phyloP scores from a whole-genome alignment of 1,140 invertebrate genomes.

The Drosophila repletoides region DNA sequence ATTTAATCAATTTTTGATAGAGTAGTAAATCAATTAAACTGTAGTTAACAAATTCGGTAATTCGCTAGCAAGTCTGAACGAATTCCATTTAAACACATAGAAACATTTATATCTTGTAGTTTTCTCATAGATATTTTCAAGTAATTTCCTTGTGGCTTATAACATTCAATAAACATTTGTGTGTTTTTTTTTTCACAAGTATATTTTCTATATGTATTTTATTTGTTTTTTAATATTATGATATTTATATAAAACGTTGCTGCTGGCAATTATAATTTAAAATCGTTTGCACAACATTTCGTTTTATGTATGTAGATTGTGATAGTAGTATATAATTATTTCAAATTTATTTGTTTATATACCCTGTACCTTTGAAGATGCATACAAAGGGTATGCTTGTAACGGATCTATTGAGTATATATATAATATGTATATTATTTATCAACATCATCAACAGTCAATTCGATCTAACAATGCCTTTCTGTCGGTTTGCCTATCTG shows the following conservation, averaged over 20 bases:
- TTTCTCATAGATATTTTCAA: background rate
- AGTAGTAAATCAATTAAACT: background rate
- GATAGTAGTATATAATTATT: constrained; percentile 27
- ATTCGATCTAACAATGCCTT: no score
- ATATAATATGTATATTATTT: no score
- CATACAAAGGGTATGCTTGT: background rate
- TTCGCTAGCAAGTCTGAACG: constrained; percentile 7
- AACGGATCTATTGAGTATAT: no score
- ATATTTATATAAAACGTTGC: constrained; percentile 3
- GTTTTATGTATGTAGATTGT: constrained; percentile 4
- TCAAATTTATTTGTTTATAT: background rate
- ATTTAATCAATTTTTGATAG: background rate
- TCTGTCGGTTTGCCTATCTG: no score
- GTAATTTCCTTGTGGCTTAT: background rate
- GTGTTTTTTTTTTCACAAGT: background rate
- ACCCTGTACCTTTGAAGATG: constrained; percentile 21
- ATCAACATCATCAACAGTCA: no score
- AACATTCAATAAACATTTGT: constrained; percentile 11
- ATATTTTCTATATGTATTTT: background rate
- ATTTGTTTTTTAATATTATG: background rate
- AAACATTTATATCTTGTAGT: background rate
- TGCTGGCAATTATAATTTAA: constrained; percentile 1
- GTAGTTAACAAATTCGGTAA: constrained; percentile 6
- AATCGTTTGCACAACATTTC: constrained; percentile 23
- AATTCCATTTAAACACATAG: no score